phyloP scores from a whole-genome alignment of 35 echinoderm and acorn worm species.

The Hemicentrotus pulcherrimus region DNA sequence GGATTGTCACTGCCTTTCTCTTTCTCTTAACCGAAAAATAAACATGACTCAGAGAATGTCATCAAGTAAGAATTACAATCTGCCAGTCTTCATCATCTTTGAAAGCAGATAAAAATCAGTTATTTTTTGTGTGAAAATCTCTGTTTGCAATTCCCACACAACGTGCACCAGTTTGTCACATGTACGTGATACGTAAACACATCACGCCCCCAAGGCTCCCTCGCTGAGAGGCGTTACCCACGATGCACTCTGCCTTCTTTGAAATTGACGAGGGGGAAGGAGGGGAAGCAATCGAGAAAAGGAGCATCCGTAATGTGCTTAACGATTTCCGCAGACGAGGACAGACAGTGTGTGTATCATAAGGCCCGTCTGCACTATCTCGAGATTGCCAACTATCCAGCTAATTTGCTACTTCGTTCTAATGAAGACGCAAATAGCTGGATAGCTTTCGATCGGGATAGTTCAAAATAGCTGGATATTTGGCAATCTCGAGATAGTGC shows the following conservation, averaged over 20 bases:
- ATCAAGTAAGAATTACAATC: too few species aligned
- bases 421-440: too few species aligned
- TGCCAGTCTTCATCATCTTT: too few species aligned
- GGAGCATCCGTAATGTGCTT: neutral
- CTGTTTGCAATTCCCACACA: neutral
- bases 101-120: too few species aligned
- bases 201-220: neutral
- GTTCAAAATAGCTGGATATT: too few species aligned
- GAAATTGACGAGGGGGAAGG: neutral
- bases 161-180: neutral
- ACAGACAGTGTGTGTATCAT: neutral
- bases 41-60: too few species aligned
- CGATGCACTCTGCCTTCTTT: neutral
- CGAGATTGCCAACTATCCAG: too few species aligned
- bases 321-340: neutral
- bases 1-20: neutral
- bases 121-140: too few species aligned
- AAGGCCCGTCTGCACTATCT: too few species aligned
- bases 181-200: neutral
- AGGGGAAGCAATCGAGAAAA: neutral
- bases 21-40: neutral
- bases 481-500: too few species aligned
- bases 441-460: too few species aligned
- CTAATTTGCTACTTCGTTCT: too few species aligned
- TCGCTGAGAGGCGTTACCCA: neutral